Evolutionary conservation across 2,113 vertebrate species (phyloP).

Genomic region (Gymnorhina tibicen): DNA sequence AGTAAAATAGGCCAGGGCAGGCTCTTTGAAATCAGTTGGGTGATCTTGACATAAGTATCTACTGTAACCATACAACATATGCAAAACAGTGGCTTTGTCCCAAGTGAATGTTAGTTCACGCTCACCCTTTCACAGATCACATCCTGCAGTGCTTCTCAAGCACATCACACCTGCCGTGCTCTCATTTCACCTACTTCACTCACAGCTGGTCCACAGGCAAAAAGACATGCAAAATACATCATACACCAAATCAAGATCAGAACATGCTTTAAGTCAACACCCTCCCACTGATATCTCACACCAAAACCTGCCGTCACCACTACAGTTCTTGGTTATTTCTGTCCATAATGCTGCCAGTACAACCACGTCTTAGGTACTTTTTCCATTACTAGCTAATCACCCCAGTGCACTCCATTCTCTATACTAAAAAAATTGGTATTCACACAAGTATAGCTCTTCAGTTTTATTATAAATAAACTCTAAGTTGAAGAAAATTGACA

Average conservation of each 20-base stretch:
- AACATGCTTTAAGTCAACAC: neutral
- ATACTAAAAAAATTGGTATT: neutral
- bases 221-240: neutral
- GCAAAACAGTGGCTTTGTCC: neutral
- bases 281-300: neutral
- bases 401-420: neutral
- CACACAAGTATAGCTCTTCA: neutral
- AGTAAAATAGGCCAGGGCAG: neutral
- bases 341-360: neutral
- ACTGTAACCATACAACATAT: neutral
- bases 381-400: neutral
- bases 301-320: neutral
- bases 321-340: neutral
- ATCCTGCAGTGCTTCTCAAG: neutral
- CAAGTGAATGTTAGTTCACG: neutral
- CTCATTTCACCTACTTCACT: neutral
- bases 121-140: neutral
- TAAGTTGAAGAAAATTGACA: neutral
- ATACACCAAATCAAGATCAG: neutral
- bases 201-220: neutral
- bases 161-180: neutral
- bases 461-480: neutral
- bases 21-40: neutral
- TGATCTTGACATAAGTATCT: neutral
- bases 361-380: neutral